Evolutionary conservation across 2,113 vertebrate genomes (phyloP), one percentile per base, ranked within the genome.

Genomic region (Prietella phreatophila): DNA sequence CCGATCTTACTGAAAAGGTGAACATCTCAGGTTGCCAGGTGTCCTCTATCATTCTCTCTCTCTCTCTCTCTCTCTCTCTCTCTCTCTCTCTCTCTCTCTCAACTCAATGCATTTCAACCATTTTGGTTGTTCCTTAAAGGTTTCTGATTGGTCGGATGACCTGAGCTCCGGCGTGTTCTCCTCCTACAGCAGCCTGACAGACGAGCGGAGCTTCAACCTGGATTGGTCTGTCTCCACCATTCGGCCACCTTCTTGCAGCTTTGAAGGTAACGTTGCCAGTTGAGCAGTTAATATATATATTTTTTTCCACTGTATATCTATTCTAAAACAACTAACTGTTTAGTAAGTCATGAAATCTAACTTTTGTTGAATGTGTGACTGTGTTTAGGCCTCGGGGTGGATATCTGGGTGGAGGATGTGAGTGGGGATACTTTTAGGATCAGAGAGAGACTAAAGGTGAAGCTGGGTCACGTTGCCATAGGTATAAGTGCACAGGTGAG

Each of bases 401-500:
- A 97, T 93, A 93, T 99, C 89, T 97, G 97, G 93, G 97, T 99
- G 47, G 96, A 97, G 93, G 94, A 97, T 89, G 93, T 97, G 53
- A 96, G 94, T 10, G 97, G 97, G 0, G 96, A 97, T 69, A 97
- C 96, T 81, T 91, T 99, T 86, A 96, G 97, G 92, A 99, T 99
- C 90, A 95, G 97, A 17, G 98, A 99, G 86, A 96, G 95, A 53
- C 96, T 94, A 73, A 95, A 94, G 87, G 96, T 96, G 83, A 97
- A 97, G 91, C 95, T 99, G 91, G 97, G 97, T 55, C 97, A 99
- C 71, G 94, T 99, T 3, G 98, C 98, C 0, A 95, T 96, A 0
- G 97, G 98, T 84, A 98, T 99, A 89, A 99, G 98, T 91, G 96
- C 97, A 89, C 97, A 99, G 97, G 98, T 99, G 87, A 95, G 95